Percentiles rank a stretch among this genome's conserved stretches.
Evolutionary conservation across 1,140 invertebrate species (phyloP).

Genomic region (Ceratosolen solmsi): DNA sequence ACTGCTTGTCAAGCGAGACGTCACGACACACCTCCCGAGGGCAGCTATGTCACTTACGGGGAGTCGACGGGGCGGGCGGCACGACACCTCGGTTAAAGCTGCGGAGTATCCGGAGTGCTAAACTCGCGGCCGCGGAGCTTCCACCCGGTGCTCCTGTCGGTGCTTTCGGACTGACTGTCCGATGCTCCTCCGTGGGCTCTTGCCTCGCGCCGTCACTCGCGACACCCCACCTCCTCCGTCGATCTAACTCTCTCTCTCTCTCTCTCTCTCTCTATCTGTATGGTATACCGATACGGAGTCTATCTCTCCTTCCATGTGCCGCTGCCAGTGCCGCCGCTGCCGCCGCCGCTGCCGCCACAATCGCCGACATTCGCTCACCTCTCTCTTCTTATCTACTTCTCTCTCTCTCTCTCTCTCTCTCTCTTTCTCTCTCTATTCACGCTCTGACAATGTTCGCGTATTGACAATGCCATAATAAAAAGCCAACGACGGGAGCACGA

Average conservation of each 20-base stretch:
- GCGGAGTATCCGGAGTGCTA: background rate
- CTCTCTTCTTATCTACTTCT: slow-evolving; percentile 29
- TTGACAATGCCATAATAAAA: background rate
- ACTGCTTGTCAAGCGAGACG: background rate
- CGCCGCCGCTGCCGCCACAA: background rate
- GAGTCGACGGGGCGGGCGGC: background rate
- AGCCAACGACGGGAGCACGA: background rate
- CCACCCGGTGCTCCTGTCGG: background rate
- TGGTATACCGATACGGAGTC: background rate
- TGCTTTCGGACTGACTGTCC: slow-evolving; percentile 28
- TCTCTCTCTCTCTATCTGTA: background rate
- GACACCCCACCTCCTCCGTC: slow-evolving; percentile 29
- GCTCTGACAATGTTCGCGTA: background rate
- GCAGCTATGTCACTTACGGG: background rate
- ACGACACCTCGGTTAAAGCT: background rate
- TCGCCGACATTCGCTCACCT: background rate
- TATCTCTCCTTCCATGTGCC: slow-evolving; percentile 6
- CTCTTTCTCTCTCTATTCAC: too few relatives aligned
- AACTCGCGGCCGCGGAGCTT: slow-evolving; percentile 22
- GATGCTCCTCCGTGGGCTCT: slow-evolving; percentile 5
- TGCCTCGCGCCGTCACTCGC: background rate
- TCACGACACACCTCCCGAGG: background rate
- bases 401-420: too few relatives aligned
- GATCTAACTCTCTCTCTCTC: background rate
- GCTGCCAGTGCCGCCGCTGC: too few relatives aligned